phyloP scores from a whole-genome alignment of 2,113 vertebrate genomes.

The Pygoscelis adeliae region DNA sequence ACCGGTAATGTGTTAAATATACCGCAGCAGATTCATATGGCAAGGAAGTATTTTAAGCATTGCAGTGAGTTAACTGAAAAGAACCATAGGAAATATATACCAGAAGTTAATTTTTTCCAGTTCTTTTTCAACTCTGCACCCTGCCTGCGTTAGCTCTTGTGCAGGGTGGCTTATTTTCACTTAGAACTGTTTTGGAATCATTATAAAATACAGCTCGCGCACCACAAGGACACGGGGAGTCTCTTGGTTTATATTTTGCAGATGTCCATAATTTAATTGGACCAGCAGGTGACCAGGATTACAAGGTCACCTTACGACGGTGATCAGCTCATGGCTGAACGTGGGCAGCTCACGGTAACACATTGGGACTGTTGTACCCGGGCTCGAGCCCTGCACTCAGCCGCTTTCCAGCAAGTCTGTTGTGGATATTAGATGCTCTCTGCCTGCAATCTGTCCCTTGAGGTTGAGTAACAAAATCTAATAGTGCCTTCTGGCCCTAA shows the following conservation, averaged over 20 bases:
- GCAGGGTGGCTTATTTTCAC: slow-evolving; percentile 32
- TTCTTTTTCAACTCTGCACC: slow-evolving; percentile 37
- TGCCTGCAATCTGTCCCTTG: neutral
- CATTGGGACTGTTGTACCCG: neutral
- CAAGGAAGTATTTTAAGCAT: slow-evolving; percentile 46
- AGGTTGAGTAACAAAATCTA: neutral
- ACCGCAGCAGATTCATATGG: slow-evolving; percentile 65
- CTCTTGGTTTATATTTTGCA: slow-evolving; percentile 40
- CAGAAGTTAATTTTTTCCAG: slow-evolving; percentile 74
- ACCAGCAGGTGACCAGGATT: slow-evolving; percentile 50
- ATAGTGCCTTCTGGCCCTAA: neutral
- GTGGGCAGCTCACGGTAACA: neutral
- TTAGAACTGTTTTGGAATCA: neutral
- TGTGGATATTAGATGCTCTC: neutral
- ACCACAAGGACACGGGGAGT: neutral
- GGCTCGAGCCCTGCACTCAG: rapidly evolving
- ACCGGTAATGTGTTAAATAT: slow-evolving; percentile 54
- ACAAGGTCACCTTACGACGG: neutral
- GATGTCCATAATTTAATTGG: slow-evolving; percentile 35
- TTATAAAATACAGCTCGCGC: slow-evolving; percentile 19
- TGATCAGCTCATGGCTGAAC: neutral
- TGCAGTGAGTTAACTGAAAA: slow-evolving; percentile 34
- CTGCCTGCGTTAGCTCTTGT: slow-evolving; percentile 23
- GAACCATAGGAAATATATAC: slow-evolving; percentile 68
- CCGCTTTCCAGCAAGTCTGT: neutral